Conservation (phyloP, 2,797 vertebrate species). For the Pipistrellus nathusii region DNA sequence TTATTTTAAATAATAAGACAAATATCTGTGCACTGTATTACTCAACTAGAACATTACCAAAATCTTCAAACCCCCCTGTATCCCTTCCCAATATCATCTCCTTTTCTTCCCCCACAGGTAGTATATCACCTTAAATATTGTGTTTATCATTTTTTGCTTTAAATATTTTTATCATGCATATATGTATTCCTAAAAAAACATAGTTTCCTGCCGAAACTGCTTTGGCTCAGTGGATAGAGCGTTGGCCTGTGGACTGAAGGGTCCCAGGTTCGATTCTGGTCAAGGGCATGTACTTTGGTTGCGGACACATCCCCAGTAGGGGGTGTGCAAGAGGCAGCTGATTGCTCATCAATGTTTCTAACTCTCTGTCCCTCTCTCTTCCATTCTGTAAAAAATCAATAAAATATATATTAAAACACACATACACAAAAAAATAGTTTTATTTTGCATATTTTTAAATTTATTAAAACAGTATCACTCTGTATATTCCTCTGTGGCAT, state of each 20-base stretch:
- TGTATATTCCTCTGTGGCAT: neutral
- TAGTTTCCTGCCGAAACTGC: neutral
- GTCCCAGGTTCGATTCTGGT: no score
- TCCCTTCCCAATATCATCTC: neutral
- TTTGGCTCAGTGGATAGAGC: no score
- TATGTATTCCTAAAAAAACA: neutral
- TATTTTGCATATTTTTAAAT: slow-evolving; percentile 30
- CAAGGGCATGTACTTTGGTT: no score
- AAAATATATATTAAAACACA: no score
- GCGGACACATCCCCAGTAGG: no score
- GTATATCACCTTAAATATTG: neutral
- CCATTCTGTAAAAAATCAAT: no score
- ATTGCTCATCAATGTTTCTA: no score
- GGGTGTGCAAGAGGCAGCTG: no score
- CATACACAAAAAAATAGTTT: no score
- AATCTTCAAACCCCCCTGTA: neutral
- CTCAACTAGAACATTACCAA: neutral
- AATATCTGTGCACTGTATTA: neutral
- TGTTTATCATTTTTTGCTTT: slow-evolving; percentile 6
- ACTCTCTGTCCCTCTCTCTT: no score
- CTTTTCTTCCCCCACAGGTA: neutral
- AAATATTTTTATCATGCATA: neutral
- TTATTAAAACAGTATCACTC: neutral
- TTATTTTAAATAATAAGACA: slow-evolving; percentile 34
- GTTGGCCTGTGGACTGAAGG: no score